These are phyloP conservation scores for Alethe castanea DNA, from an alignment of 2,113 vertebrate species.

Conservation along the genomic window DNA sequence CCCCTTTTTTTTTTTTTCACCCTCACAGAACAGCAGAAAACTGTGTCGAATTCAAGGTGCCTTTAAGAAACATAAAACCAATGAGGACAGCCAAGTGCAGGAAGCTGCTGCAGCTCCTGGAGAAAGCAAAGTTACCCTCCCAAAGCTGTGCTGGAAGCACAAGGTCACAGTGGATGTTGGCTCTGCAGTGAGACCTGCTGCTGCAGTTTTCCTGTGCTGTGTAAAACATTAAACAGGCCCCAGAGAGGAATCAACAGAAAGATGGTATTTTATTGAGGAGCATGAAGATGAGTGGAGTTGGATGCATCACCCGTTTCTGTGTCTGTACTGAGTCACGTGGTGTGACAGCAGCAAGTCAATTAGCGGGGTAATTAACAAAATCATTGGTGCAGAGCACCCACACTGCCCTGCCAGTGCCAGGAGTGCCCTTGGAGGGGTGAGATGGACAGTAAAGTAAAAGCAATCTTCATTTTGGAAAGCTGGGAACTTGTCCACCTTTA, in stretches of 20 bases:
- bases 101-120: background rate
- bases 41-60: background rate
- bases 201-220: background rate
- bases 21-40: background rate
- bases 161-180: background rate
- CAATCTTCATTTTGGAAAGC: background rate
- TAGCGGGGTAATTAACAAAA: background rate
- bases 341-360: background rate
- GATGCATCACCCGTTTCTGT: rapidly evolving
- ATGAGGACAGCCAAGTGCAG: background rate
- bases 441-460: background rate
- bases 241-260: background rate
- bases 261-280: background rate
- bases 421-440: background rate
- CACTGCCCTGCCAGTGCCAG: background rate
- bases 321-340: background rate
- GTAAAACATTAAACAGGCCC: background rate
- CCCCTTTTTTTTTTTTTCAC: background rate
- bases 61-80: background rate
- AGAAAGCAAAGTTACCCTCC: background rate
- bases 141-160: background rate
- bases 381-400: background rate
- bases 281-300: background rate
- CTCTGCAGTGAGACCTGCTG: background rate
- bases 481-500: background rate